Evolutionary conservation across 2,888 invertebrate species (phyloP).

Genomic region (Epinotia nisella): DNA sequence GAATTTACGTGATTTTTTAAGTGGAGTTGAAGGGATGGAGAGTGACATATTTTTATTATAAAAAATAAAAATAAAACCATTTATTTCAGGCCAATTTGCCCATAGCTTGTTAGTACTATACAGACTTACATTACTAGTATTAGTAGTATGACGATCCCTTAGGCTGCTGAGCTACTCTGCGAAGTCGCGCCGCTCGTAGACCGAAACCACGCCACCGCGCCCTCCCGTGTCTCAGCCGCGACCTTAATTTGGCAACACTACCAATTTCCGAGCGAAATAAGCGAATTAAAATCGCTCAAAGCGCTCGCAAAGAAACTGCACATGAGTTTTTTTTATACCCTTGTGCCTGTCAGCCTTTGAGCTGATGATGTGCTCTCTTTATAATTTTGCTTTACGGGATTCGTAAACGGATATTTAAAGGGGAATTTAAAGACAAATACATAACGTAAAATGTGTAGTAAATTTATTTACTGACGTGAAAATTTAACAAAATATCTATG

Average conservation of each 20-base stretch:
- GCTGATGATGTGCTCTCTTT: conserved; percentile 27
- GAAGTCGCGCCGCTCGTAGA: too few relatives aligned
- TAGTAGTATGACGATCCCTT: too few relatives aligned
- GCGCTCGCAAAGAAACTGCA: conserved; percentile 51
- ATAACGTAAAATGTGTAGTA: background rate
- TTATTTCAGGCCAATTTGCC: too few relatives aligned
- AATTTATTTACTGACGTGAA: too few relatives aligned
- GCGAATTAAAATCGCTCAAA: conserved; percentile 82
- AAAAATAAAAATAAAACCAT: too few relatives aligned
- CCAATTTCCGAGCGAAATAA: conserved; percentile 63
- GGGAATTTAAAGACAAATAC: background rate
- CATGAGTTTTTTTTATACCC: conserved; percentile 24
- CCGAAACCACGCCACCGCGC: background rate
- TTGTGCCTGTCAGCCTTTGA: conserved; percentile 28
- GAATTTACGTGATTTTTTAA: too few relatives aligned
- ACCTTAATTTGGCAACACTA: conserved; percentile 69
- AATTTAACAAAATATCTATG: too few relatives aligned
- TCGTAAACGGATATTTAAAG: conserved; percentile 19
- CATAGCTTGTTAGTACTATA: too few relatives aligned
- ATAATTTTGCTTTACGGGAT: conserved; percentile 27
- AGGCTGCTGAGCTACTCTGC: too few relatives aligned
- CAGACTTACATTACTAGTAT: too few relatives aligned
- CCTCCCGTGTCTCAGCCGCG: background rate
- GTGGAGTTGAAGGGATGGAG: too few relatives aligned
- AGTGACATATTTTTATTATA: too few relatives aligned